These are phyloP conservation scores for Synanthedon vespiformis DNA, from an alignment of 2,888 invertebrate genomes.

Conservation along the genomic window DNA sequence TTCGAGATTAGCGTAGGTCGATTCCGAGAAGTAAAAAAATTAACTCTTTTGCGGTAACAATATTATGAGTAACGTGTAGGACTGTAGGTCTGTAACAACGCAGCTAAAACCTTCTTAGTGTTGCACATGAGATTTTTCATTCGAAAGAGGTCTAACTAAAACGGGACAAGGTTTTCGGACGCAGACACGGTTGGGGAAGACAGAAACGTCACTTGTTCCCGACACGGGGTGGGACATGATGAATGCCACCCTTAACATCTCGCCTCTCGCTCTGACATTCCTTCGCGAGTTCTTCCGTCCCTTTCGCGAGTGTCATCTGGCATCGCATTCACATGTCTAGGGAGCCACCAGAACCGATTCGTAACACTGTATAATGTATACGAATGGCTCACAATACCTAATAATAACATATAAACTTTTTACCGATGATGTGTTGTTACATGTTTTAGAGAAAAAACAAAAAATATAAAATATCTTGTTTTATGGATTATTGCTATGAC, in stretches of 20 bases:
- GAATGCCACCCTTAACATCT: conserved; percentile 50
- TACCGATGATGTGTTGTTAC: too few species aligned
- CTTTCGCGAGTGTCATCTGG: conserved; percentile 50
- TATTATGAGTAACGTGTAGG: conserved; percentile 27
- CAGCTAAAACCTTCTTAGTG: background rate
- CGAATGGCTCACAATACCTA: conserved; percentile 45
- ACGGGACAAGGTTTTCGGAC: conserved; percentile 19
- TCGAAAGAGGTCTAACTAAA: background rate
- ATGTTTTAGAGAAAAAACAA: too few species aligned
- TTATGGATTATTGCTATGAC: too few species aligned
- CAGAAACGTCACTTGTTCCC: conserved; percentile 56
- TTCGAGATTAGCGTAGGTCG: conserved; percentile 50
- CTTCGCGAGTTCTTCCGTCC: conserved; percentile 19
- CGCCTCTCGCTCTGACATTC: conserved; percentile 32
- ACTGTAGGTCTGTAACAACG: too few species aligned
- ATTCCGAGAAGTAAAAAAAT: conserved; percentile 54
- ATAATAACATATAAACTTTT: conserved; percentile 23
- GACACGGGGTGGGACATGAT: conserved; percentile 61
- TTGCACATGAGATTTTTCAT: background rate
- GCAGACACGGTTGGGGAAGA: conserved; percentile 54
- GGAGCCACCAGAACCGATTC: conserved; percentile 61
- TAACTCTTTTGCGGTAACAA: conserved; percentile 34
- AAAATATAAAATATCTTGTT: too few species aligned
- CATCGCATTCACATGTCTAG: conserved; percentile 47
- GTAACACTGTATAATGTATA: conserved; percentile 64